A percentile compares a stretch with the other conserved stretches of the same genome.
These are phyloP conservation scores for Ptilodon capucinus DNA, from an alignment of 2,888 invertebrate species.

Conservation along the genomic window DNA sequence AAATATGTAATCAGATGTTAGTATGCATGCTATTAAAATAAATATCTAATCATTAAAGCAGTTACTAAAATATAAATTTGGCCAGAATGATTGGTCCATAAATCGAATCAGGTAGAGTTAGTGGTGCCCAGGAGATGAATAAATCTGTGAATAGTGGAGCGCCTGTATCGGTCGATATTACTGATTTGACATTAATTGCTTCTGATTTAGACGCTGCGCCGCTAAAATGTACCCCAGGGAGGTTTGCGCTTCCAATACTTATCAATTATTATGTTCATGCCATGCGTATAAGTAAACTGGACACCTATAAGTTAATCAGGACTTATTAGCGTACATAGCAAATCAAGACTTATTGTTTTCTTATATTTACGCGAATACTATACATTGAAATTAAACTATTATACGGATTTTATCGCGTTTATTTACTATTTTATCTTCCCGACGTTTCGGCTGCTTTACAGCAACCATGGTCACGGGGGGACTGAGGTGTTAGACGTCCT, in stretches of 20 bases:
- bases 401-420: too few species aligned
- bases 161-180: slow-evolving; percentile 57
- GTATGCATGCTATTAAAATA: not conserved
- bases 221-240: slow-evolving; percentile 52
- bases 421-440: too few species aligned
- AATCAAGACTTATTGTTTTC: too few species aligned
- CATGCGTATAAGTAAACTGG: too few species aligned
- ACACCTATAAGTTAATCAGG: too few species aligned
- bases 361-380: too few species aligned
- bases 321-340: too few species aligned
- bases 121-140: slow-evolving; percentile 45
- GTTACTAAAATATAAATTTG: slow-evolving; percentile 13
- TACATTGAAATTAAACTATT: too few species aligned
- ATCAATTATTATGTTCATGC: slow-evolving; percentile 4
- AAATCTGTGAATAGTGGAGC: slow-evolving; percentile 60
- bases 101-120: slow-evolving; percentile 36
- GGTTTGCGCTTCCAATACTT: slow-evolving; percentile 7
- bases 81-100: slow-evolving; percentile 32
- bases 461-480: too few species aligned
- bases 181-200: slow-evolving; percentile 73
- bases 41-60: not conserved
- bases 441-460: too few species aligned
- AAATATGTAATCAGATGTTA: too few species aligned
- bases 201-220: slow-evolving; percentile 54
- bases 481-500: too few species aligned